These are phyloP conservation scores for Neoscelio sp. DNA, from an alignment of 2,888 invertebrate species.

Conservation along the genomic window DNA sequence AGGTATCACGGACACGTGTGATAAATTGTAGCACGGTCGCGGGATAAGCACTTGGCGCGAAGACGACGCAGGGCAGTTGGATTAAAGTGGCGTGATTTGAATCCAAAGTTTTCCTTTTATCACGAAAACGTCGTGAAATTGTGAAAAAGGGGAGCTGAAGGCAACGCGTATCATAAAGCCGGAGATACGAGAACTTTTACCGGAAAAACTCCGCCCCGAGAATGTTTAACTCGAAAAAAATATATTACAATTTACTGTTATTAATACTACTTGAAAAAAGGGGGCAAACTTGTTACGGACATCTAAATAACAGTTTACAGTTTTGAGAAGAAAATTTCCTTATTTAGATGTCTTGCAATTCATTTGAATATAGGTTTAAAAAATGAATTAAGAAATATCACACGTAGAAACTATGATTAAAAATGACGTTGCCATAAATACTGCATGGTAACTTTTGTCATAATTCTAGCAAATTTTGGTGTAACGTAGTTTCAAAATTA, in stretches of 20 bases:
- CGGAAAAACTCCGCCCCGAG: constrained; percentile 10
- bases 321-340: background rate
- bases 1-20: constrained; percentile 67
- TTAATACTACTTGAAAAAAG: constrained; percentile 39
- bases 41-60: constrained; percentile 69
- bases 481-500: too few relatives aligned
- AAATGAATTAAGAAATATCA: too few relatives aligned
- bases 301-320: background rate
- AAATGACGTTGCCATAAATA: too few relatives aligned
- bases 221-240: constrained; percentile 43
- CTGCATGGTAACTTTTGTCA: too few relatives aligned
- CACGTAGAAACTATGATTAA: too few relatives aligned
- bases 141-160: constrained; percentile 55
- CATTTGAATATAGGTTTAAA: too few relatives aligned
- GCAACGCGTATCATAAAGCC: constrained; percentile 59
- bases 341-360: too few relatives aligned
- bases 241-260: constrained; percentile 49
- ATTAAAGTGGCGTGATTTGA: constrained; percentile 69
- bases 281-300: constrained; percentile 3
- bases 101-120: constrained; percentile 68
- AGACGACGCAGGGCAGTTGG: constrained; percentile 69
- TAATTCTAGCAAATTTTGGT: too few relatives aligned
- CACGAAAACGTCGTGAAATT: constrained; percentile 65
- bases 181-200: constrained; percentile 57
- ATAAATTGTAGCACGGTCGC: constrained; percentile 66